These are phyloP conservation scores for Antedon bifida DNA, from an alignment of 35 echinoderm and acorn worm genomes.

Conservation along the genomic window DNA sequence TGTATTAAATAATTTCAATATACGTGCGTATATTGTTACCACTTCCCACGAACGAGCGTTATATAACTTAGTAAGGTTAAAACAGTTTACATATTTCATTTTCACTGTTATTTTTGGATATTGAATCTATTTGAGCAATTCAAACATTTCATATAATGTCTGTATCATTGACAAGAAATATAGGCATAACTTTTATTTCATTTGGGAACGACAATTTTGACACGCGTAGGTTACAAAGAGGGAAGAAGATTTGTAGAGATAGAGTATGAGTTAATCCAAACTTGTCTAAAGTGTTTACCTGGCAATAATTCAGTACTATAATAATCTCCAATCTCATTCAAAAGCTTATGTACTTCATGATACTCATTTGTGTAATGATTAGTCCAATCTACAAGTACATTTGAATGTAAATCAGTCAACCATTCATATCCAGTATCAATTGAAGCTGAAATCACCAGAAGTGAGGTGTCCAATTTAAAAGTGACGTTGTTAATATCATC, in stretches of 20 bases:
- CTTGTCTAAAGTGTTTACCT: conserved; percentile 12
- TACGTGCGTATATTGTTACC: too few relatives aligned
- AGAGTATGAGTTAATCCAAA: neutral
- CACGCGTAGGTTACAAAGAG: neutral
- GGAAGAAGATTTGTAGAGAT: neutral
- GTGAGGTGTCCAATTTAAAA: neutral
- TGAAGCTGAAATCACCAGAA: conserved; percentile 2
- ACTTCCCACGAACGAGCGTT: too few relatives aligned
- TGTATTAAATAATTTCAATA: too few relatives aligned
- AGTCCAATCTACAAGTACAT: neutral
- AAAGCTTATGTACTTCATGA: neutral
- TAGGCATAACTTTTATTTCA: neutral
- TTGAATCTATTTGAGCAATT: too few relatives aligned
- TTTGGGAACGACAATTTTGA: neutral
- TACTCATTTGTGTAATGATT: conserved; percentile 1
- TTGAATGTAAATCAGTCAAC: neutral
- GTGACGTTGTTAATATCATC: conserved; percentile 6
- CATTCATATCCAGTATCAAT: neutral
- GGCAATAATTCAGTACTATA: neutral
- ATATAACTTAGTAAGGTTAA: too few relatives aligned
- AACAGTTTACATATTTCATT: too few relatives aligned
- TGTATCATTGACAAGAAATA: neutral
- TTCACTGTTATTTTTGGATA: too few relatives aligned
- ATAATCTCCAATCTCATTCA: conserved; percentile 8
- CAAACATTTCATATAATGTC: too few relatives aligned